Base-by-base conservation (phyloP, 2,113 vertebrate species). In the Diphyllodes magnificus region DNA sequence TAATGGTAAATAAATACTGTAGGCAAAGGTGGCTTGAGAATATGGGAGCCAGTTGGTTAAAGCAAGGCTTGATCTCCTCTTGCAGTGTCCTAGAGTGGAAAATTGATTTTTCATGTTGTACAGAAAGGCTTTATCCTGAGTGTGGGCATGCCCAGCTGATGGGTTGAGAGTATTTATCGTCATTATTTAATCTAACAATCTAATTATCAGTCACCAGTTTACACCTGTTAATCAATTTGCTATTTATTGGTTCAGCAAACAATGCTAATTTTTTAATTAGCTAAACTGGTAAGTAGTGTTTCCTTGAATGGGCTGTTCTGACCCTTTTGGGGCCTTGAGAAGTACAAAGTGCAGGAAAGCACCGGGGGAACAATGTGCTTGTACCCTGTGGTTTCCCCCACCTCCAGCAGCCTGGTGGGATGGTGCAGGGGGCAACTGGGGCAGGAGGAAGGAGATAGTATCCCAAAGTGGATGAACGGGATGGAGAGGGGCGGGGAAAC, bases 351-450 rank as follows among this genome's bases (percentile, higher is more conserved):
- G 7, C 13, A 27, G 30, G 65, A 31, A n/a, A 7, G 12, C n/a
- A 6, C 1, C 8, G 13, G 4, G 7, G 9, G 15, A 28, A 3
- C 3, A 5, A 12, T 4, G 24, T 5, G 11, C 28, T 37, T 0
- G 0, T 24, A 4, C 6, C 11, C 18, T 19, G 30, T 6, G 37
- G 5, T 13, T 44, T 27, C 11, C 13, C 18, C 8, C 39, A 15
- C 2, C 35, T 69, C 13, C 44, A 30, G 4, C 35, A 2, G 3
- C 37, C 24, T 3, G 24, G 15, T 31, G 60, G 42, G 42, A 20
- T 0, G 1, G 14, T 7, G 61, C 71, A 22, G 65, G 22, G 13
- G 1, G 13, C 20, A 24, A 3, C 3, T 11, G 84, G 40, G 22
- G 28, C 33, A 25, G n/a, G 21, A 31, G 40, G 77, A 16, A 33